Conservation (phyloP, 2,797 vertebrate species). For the Myoxocephalus aenaeus region DNA sequence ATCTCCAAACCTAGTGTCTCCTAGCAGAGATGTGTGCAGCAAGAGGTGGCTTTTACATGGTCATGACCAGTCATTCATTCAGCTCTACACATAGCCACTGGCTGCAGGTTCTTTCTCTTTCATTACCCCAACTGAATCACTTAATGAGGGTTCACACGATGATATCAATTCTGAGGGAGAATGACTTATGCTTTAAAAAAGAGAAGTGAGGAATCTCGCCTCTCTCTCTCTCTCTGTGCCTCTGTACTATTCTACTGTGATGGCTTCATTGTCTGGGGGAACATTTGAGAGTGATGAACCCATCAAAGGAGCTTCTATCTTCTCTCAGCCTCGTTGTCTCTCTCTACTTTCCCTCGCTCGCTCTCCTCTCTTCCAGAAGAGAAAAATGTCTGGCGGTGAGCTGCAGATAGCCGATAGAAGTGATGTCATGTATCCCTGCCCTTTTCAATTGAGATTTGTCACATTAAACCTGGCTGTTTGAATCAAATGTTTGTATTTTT, state of each 20-base stretch:
- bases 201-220: constrained; percentile 20
- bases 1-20: not conserved
- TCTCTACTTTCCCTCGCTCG: not conserved
- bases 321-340: not conserved
- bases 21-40: not conserved
- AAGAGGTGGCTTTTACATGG: constrained; percentile 32
- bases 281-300: constrained; percentile 43
- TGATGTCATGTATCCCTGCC: not conserved
- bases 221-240: constrained; percentile 4
- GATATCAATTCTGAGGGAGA: constrained; percentile 29
- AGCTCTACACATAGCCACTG: constrained; percentile 5
- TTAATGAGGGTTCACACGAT: constrained; percentile 34
- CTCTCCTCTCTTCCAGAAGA: not conserved
- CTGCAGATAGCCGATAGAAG: constrained; percentile 5
- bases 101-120: constrained; percentile 33
- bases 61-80: constrained; percentile 16
- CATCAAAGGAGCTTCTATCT: constrained; percentile 27
- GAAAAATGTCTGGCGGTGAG: constrained; percentile 17
- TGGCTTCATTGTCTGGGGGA: constrained; percentile 44
- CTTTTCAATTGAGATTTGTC: not conserved
- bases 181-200: constrained; percentile 37
- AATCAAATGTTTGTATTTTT: constrained; percentile 7
- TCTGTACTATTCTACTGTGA: constrained; percentile 11
- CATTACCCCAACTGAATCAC: constrained; percentile 33
- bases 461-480: not conserved